Evolutionary conservation across 2,113 vertebrate genomes (phyloP).

Genomic region (Puffinus mauretanicus): DNA sequence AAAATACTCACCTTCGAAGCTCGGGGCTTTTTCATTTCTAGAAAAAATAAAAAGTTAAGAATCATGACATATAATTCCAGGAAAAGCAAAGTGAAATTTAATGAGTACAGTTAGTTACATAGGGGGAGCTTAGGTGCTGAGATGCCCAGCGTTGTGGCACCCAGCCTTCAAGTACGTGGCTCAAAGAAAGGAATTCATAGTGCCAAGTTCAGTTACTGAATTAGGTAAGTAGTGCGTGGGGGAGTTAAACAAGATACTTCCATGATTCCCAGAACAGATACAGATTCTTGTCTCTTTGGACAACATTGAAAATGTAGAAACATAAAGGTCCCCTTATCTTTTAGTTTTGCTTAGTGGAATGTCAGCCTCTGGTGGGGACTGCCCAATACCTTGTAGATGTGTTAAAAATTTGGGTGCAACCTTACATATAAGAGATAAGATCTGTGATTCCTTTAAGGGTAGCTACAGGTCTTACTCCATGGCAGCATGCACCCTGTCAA

Average conservation of each 20-base stretch:
- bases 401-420: not conserved
- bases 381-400: not conserved
- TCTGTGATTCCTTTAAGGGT: not conserved
- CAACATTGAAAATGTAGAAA: not conserved
- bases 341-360: not conserved
- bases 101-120: not conserved
- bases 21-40: not conserved
- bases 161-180: not conserved
- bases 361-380: not conserved
- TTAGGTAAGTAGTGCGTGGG: not conserved
- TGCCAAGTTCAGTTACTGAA: not conserved
- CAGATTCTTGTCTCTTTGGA: not conserved
- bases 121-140: not conserved
- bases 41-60: not conserved
- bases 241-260: not conserved
- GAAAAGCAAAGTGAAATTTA: not conserved
- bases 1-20: not conserved
- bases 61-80: not conserved
- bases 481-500: not conserved
- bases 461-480: not conserved
- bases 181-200: not conserved
- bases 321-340: not conserved
- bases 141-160: not conserved
- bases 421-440: not conserved
- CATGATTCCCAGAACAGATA: not conserved